Evolutionary conservation across 2,797 vertebrate genomes (phyloP).

Genomic region (Apogon hyalosoma): DNA sequence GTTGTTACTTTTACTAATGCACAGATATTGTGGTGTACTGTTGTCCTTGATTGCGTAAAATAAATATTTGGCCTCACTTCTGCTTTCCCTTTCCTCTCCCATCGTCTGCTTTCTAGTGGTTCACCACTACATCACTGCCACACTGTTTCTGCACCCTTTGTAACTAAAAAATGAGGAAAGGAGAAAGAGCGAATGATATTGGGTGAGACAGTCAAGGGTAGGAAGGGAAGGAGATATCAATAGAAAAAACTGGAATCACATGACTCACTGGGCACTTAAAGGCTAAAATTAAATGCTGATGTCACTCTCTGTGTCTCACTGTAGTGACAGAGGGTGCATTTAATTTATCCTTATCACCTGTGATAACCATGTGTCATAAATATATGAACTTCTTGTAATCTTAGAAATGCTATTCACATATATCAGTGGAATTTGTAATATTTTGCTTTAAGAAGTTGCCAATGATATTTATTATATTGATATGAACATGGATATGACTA

Average conservation of each 20-base stretch:
- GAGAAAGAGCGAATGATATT: slow-evolving; percentile 14
- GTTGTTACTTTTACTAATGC: slow-evolving; percentile 36
- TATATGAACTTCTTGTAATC: no score
- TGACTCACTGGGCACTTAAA: slow-evolving; percentile 77
- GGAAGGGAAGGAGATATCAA: slow-evolving; percentile 60
- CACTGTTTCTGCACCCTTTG: slow-evolving; percentile 29
- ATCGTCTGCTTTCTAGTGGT: background rate
- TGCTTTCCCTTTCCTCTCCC: slow-evolving; percentile 5
- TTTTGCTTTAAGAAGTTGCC: no score
- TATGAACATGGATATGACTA: no score
- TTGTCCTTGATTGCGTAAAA: slow-evolving; percentile 30
- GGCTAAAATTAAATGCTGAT: slow-evolving; percentile 83
- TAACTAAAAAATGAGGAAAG: slow-evolving; percentile 26
- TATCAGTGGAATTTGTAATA: no score
- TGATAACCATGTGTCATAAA: no score
- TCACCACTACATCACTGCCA: slow-evolving; percentile 19
- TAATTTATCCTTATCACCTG: no score
- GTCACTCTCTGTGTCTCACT: slow-evolving; percentile 55
- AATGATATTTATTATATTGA: no score
- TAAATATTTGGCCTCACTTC: slow-evolving; percentile 19
- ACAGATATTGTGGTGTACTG: slow-evolving; percentile 38
- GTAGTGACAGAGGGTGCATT: no score
- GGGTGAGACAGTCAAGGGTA: slow-evolving; percentile 33
- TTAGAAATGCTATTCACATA: no score
- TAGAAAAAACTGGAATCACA: slow-evolving; percentile 72